Evolutionary conservation across 2,113 vertebrate genomes (phyloP).

Genomic region (Alethe castanea): DNA sequence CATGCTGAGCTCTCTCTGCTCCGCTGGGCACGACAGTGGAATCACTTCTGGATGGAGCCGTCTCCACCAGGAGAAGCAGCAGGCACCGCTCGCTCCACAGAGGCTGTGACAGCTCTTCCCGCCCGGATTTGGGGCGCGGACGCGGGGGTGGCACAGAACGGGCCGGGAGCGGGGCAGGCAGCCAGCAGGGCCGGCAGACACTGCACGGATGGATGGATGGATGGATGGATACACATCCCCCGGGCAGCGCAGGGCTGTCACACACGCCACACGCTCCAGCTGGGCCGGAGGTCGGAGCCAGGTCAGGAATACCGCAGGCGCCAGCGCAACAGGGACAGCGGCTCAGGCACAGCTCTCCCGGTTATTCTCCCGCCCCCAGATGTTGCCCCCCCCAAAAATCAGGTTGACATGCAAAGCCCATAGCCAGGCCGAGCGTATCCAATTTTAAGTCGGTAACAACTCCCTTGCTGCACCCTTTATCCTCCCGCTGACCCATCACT

Average conservation of each 20-base stretch:
- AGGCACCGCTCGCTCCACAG: background rate
- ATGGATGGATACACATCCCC: background rate
- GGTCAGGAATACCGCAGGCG: background rate
- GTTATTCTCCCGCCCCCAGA: background rate
- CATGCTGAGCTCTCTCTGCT: background rate
- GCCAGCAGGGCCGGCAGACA: background rate
- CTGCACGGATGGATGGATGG: background rate
- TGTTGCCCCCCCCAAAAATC: background rate
- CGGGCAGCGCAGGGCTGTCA: background rate
- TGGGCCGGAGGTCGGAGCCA: background rate
- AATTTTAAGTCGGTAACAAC: rapidly evolving
- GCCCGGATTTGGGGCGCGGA: background rate
- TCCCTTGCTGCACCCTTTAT: background rate
- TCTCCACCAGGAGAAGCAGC: background rate
- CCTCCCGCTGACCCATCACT: background rate
- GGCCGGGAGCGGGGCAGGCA: background rate
- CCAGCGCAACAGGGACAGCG: background rate
- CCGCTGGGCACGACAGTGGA: rapidly evolving
- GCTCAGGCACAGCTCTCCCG: background rate
- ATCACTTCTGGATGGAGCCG: background rate
- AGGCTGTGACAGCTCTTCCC: rapidly evolving
- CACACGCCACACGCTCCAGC: background rate
- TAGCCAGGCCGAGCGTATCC: background rate
- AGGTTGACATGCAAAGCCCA: background rate
- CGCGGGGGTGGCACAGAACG: background rate